Percentiles rank a stretch among this genome's conserved stretches.
Conservation (phyloP, 2,888 invertebrate species). For the Chrysolina haemoptera region DNA sequence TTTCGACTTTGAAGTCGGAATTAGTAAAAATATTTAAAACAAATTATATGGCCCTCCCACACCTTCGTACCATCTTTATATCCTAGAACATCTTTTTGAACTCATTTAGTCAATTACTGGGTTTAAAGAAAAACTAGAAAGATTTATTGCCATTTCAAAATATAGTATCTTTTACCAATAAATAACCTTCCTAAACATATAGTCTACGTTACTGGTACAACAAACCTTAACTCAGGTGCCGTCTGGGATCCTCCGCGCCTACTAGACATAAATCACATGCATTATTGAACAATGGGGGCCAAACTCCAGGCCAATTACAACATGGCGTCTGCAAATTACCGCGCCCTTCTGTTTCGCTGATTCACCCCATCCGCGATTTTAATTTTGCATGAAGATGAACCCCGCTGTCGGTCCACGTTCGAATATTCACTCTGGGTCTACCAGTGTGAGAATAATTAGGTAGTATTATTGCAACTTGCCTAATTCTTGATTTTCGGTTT, state of each 20-base stretch:
- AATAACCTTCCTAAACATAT: background rate
- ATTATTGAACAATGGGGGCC: constrained; percentile 67
- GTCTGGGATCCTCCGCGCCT: constrained; percentile 60
- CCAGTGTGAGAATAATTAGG: too few relatives aligned
- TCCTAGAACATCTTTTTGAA: too few relatives aligned
- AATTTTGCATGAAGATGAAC: constrained; percentile 57
- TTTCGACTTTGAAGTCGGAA: too few relatives aligned
- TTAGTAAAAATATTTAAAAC: too few relatives aligned
- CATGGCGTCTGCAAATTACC: constrained; percentile 62
- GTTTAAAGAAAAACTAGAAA: too few relatives aligned
- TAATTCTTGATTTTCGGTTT: too few relatives aligned
- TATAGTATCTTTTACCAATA: background rate
- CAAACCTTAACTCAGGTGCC: constrained; percentile 59
- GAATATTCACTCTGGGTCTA: constrained; percentile 35
- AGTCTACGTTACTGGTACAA: background rate
- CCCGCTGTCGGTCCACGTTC: constrained; percentile 37
- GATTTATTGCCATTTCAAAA: background rate
- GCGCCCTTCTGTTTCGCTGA: constrained; percentile 53
- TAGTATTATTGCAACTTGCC: too few relatives aligned
- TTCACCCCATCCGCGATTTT: constrained; percentile 61
- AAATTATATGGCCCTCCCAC: too few relatives aligned
- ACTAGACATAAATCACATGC: constrained; percentile 65
- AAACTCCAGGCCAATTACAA: constrained; percentile 64
- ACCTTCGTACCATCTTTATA: too few relatives aligned
- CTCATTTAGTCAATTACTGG: too few relatives aligned